Conservation (phyloP, 2,113 vertebrate genomes). For the Setophaga kirtlandii region DNA sequence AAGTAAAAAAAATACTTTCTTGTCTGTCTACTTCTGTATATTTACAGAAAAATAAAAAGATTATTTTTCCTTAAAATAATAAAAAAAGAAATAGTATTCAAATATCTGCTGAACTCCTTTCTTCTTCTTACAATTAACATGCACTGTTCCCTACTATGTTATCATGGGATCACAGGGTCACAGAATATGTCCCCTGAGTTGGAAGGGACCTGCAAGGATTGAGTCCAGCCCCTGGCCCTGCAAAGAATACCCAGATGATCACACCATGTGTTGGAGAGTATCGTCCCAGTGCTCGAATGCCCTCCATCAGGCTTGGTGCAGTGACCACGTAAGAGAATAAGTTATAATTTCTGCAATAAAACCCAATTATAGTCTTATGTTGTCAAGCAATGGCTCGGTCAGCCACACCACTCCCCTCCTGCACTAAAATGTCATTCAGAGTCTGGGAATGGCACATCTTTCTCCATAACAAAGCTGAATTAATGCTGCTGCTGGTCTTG, state of each 20-base stretch:
- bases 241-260: not conserved
- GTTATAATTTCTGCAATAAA: not conserved
- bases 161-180: not conserved
- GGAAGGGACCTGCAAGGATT: not conserved
- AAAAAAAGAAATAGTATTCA: not conserved
- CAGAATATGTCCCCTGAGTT: not conserved
- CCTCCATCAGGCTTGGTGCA: not conserved
- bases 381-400: not conserved
- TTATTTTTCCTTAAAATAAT: not conserved
- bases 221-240: not conserved
- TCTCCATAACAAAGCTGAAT: rapidly evolving
- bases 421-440: not conserved
- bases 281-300: not conserved
- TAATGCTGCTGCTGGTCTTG: not conserved
- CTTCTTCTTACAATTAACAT: not conserved
- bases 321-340: not conserved
- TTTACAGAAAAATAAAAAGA: not conserved
- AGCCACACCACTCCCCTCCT: not conserved
- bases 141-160: not conserved
- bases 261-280: not conserved
- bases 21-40: not conserved
- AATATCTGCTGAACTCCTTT: not conserved
- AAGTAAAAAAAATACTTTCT: not conserved
- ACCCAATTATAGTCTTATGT: not conserved
- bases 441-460: not conserved